Evolutionary conservation across 2,113 vertebrate species (phyloP).

Genomic region (Rhadina sibilatrix): DNA sequence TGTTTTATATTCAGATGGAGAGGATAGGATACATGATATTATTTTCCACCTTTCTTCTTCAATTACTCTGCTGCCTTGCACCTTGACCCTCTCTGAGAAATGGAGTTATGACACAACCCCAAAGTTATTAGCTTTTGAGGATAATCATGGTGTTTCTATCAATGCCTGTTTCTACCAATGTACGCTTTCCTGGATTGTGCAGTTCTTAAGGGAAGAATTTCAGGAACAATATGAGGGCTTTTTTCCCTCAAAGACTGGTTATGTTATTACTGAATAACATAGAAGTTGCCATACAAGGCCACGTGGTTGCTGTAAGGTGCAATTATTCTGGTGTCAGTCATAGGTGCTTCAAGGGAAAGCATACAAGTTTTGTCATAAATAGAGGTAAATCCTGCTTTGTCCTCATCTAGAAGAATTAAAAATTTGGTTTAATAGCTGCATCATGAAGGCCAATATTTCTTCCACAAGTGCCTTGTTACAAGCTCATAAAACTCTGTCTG

Average conservation of each 20-base stretch:
- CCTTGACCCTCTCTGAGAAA: neutral
- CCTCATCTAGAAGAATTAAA: neutral
- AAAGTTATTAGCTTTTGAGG: neutral
- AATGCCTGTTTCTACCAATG: neutral
- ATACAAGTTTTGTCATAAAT: neutral
- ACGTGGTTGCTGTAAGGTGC: neutral
- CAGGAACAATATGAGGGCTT: fast-evolving
- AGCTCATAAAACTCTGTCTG: neutral
- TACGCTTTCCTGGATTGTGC: neutral
- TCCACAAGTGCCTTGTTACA: neutral
- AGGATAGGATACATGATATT: neutral
- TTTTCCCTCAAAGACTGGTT: neutral
- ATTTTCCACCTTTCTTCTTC: neutral
- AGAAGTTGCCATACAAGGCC: neutral
- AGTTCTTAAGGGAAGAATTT: neutral
- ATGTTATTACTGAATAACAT: neutral
- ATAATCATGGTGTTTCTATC: neutral
- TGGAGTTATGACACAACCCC: neutral
- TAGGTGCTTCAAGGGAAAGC: neutral
- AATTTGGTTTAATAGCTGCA: neutral
- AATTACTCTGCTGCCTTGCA: neutral
- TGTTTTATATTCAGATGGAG: neutral
- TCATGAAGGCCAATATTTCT: neutral
- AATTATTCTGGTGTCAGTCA: neutral
- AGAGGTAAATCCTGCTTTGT: neutral